phyloP scores from a whole-genome alignment of 2,888 invertebrate species.

The Amiota minor region DNA sequence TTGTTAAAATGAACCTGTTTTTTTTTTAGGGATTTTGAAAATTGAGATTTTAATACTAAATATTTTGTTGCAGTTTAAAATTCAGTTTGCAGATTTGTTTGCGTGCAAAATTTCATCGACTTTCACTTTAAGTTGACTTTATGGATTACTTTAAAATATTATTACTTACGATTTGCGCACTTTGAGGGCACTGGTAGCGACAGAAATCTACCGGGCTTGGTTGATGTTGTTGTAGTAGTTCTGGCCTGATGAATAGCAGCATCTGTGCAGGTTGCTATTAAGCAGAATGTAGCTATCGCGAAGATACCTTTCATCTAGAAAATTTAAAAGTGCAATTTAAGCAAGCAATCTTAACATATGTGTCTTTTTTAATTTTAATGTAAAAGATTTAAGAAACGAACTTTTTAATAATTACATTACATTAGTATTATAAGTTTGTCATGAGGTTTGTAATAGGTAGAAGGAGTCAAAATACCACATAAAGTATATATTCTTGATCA shows the following conservation, averaged over 20 bases:
- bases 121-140: too few relatives aligned
- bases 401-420: not conserved
- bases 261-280: conserved; percentile 77
- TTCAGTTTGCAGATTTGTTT: not conserved
- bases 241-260: conserved; percentile 77
- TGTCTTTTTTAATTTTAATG: too few relatives aligned
- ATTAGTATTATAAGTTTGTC: too few relatives aligned
- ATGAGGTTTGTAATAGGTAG: too few relatives aligned
- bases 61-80: too few relatives aligned
- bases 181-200: conserved; percentile 87
- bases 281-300: conserved; percentile 76
- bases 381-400: conserved; percentile 15
- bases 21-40: too few relatives aligned
- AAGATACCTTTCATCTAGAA: conserved; percentile 83
- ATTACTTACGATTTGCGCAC: conserved; percentile 87
- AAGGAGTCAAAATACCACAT: too few relatives aligned
- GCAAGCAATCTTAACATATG: not conserved
- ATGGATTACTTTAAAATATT: not conserved
- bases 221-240: conserved; percentile 77
- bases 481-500: too few relatives aligned
- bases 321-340: conserved; percentile 31
- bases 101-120: not conserved
- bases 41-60: too few relatives aligned
- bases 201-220: conserved; percentile 87
- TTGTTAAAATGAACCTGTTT: too few relatives aligned